Percentiles rank a stretch among this genome's conserved stretches.
Evolutionary conservation across 2,888 invertebrate genomes (phyloP).

Genomic region (Lacanobia wlatinum): DNA sequence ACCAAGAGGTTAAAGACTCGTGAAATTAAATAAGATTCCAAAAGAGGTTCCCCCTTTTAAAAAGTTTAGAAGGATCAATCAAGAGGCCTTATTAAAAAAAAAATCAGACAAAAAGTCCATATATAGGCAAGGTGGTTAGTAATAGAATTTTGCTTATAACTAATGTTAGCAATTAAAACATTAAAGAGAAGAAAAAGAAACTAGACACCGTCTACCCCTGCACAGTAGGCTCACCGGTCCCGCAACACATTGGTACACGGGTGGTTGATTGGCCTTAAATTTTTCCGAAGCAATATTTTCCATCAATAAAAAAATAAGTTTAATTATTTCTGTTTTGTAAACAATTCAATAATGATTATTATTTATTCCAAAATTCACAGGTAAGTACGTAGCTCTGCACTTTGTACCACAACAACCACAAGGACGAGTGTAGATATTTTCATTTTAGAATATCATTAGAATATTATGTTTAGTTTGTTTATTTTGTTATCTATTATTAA

Average conservation of each 20-base stretch:
- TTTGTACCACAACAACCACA: slow-evolving; percentile 5
- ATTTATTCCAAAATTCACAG: slow-evolving; percentile 13
- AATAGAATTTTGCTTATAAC: too few species aligned
- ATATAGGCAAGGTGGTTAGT: too few species aligned
- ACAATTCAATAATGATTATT: not conserved
- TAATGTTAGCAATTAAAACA: too few species aligned
- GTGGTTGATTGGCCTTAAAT: too few species aligned
- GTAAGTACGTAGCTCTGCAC: not conserved
- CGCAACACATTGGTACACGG: not conserved
- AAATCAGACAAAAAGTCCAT: too few species aligned
- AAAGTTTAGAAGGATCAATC: not conserved
- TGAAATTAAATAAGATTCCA: not conserved
- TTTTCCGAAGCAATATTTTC: too few species aligned
- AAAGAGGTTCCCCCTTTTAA: not conserved
- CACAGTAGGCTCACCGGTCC: too few species aligned
- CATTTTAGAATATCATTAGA: not conserved
- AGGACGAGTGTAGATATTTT: slow-evolving; percentile 7
- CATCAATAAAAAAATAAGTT: not conserved
- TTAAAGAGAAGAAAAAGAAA: too few species aligned
- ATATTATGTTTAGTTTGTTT: not conserved
- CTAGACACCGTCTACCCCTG: too few species aligned
- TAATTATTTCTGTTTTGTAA: not conserved
- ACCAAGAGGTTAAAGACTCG: not conserved
- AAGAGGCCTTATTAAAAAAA: too few species aligned
- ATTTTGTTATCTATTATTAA: not conserved